phyloP scores from a whole-genome alignment of 2,797 vertebrate species.

The Anguilla pacifica region DNA sequence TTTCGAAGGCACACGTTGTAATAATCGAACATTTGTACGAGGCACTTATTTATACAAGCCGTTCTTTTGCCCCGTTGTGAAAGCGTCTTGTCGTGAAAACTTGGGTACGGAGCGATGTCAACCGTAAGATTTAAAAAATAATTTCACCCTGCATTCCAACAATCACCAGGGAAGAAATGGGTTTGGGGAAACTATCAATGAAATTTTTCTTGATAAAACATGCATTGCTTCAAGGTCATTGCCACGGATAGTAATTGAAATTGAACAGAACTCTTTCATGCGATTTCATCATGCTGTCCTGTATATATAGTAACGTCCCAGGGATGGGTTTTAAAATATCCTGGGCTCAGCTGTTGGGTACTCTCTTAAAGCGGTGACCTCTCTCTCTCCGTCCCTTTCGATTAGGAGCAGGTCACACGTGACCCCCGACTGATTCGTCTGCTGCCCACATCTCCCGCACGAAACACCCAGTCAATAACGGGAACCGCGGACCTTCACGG shows the following conservation, averaged over 20 bases:
- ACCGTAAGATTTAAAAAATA: neutral
- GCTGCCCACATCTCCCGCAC: neutral
- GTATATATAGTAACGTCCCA: conserved; percentile 40
- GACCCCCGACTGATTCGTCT: neutral
- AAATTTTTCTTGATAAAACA: conserved; percentile 22
- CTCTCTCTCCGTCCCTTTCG: neutral
- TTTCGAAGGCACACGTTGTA: conserved; percentile 3
- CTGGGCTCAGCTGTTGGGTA: conserved; percentile 39
- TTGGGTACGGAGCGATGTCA: neutral
- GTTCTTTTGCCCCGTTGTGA: neutral
- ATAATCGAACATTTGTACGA: neutral
- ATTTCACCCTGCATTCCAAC: neutral
- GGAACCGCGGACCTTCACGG: too few species aligned
- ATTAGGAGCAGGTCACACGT: neutral
- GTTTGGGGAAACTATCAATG: neutral
- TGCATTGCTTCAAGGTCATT: neutral
- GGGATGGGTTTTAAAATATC: conserved; percentile 37
- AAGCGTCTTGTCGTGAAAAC: too few species aligned
- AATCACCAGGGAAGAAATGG: neutral
- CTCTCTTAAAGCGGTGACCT: conserved; percentile 31
- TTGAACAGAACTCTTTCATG: conserved; percentile 26
- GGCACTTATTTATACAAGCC: conserved; percentile 10
- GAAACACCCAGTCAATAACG: neutral
- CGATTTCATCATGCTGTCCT: conserved; percentile 39
- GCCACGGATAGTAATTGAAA: neutral